phyloP scores from a whole-genome alignment of 2,888 invertebrate genomes.

The Ethmia dodecea region DNA sequence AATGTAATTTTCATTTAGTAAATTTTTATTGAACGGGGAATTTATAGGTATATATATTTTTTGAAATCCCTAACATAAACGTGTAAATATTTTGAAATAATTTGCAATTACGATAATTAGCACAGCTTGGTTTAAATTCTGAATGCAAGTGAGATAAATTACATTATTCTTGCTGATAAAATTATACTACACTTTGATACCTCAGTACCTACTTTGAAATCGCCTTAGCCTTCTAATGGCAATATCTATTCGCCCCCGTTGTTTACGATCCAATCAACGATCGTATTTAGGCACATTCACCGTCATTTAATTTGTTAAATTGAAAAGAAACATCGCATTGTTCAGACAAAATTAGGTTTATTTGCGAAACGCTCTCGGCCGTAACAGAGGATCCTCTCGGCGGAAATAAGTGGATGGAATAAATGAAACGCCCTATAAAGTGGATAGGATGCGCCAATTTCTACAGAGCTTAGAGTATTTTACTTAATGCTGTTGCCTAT shows the following conservation, averaged over 20 bases:
- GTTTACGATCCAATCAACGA: constrained; percentile 11
- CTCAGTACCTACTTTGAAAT: no score
- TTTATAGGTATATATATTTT: no score
- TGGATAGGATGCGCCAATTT: constrained; percentile 60
- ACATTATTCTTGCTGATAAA: no score
- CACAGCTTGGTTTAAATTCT: no score
- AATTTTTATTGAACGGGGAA: no score
- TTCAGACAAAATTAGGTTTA: constrained; percentile 66
- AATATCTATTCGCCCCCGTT: no score
- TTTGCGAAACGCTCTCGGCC: constrained; percentile 66
- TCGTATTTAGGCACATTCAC: constrained; percentile 8
- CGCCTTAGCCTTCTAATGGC: constrained; percentile 5
- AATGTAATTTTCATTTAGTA: no score
- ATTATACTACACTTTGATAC: no score
- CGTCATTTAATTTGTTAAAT: constrained; percentile 68
- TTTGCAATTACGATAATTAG: no score
- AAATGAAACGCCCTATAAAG: constrained; percentile 69
- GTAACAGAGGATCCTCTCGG: constrained; percentile 62
- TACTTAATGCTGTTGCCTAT: constrained; percentile 20
- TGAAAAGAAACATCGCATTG: constrained; percentile 71
- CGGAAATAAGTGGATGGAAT: constrained; percentile 68
- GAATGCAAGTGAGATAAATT: no score
- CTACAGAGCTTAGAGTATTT: constrained; percentile 43
- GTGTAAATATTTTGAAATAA: no score
- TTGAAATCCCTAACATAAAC: no score